Evolutionary conservation across 2,797 vertebrate genomes (phyloP), one percentile per base, ranked within the genome.

Genomic region (Kryptopterus vitreolus): DNA sequence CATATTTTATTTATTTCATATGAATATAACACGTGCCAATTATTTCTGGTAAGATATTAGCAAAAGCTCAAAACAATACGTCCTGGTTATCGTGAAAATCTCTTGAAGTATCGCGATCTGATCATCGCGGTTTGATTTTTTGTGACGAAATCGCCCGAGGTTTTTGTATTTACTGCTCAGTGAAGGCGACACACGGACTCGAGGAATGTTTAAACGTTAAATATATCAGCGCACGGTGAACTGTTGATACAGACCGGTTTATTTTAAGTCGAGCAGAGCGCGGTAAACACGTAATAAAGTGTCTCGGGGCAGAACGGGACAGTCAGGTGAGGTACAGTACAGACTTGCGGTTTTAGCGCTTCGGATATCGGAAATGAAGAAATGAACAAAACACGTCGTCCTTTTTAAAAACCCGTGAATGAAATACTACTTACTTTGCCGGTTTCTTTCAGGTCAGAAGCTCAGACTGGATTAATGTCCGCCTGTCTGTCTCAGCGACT

Each of bases 371-470:
- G 72, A 26, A n/a, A 4, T 12, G 24, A n/a, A 22, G 10, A 22
- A 62, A 26, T 29, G 24, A 33, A 52, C 9, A 50, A 63, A 50
- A 29, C 57, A 1, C 29, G 9, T 20, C 0, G 5, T 46, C 7
- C 5, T 46, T 29, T 22, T 33, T 5, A 13, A 58, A 76, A 62
- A 31, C 1, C 38, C 18, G 38, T 76, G 74, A 76, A 63, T 76
- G 74, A 76, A 76, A 13, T n/a, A 15, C 6, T 16, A 31, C 77
- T 69, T 78, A 78, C 77, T 48, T 69, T 59, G n/a, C 10, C 4
- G 65, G 2, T 48, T 1, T 7, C 11, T 48, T 13, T 57, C 20
- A 24, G 15, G 33, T 46, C n/a, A 58, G 63, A 33, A 31, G 3
- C 6, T 33, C 38, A 15, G 20, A 0, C 13, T 52, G 26, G 57